These are phyloP conservation scores for Melanostoma scalare DNA, from an alignment of 2,888 invertebrate species.

Conservation along the genomic window DNA sequence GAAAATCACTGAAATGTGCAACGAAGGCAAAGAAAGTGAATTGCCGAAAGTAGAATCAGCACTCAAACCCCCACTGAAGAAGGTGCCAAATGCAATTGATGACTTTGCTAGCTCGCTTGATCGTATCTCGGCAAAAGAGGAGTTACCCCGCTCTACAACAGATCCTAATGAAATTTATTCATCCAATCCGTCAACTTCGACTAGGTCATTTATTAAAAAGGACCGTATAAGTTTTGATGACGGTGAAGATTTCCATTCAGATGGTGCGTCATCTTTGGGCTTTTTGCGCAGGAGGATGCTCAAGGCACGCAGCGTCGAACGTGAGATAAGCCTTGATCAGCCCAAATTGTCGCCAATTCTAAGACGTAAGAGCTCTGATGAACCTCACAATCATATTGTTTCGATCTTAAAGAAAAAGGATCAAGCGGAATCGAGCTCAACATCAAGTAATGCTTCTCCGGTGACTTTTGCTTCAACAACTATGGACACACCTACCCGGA, in stretches of 20 bases:
- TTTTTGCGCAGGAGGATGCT: slow-evolving; percentile 75
- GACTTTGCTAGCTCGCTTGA: slow-evolving; percentile 50
- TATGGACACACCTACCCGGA: slow-evolving; percentile 85
- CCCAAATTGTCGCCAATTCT: slow-evolving; percentile 77
- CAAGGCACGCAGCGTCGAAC: slow-evolving; percentile 76
- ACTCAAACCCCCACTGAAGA: slow-evolving; percentile 20
- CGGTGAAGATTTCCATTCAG: slow-evolving; percentile 60
- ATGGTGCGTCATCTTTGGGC: slow-evolving; percentile 66
- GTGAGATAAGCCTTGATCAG: slow-evolving; percentile 75
- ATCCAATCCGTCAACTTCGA: slow-evolving; percentile 71
- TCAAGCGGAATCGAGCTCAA: slow-evolving; percentile 81
- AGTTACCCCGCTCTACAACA: slow-evolving; percentile 22
- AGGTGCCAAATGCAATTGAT: slow-evolving; percentile 45
- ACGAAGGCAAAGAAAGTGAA: slow-evolving; percentile 59
- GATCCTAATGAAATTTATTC: slow-evolving; percentile 60
- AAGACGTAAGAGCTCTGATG: slow-evolving; percentile 82
- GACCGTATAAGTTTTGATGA: slow-evolving; percentile 74
- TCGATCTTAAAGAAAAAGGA: slow-evolving; percentile 89
- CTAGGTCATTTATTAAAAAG: slow-evolving; percentile 74
- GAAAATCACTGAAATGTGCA: slow-evolving; percentile 79
- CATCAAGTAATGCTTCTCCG: slow-evolving; percentile 85
- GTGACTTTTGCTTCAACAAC: slow-evolving; percentile 92
- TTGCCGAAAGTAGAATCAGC: slow-evolving; percentile 25
- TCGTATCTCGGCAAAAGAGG: slow-evolving; percentile 43
- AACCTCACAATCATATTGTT: slow-evolving; percentile 82